Base-by-base conservation (phyloP, 2,888 invertebrate genomes). In the Miltochrista miniata region DNA sequence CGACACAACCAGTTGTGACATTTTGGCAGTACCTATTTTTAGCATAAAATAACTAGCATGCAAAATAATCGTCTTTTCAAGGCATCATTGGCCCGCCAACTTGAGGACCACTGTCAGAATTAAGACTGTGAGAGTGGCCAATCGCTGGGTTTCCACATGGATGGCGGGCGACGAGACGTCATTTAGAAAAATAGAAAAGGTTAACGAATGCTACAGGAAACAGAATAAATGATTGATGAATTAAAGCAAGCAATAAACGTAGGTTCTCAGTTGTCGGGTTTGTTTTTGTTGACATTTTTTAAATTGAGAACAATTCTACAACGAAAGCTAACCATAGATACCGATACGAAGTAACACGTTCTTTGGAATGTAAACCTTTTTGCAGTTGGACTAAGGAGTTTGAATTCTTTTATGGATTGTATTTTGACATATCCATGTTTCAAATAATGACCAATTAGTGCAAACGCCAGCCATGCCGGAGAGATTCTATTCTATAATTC, bases 361-460 rank as follows among this genome's bases (percentile, higher is more conserved):
- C 10, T 30, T 45, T 45, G 38, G 41, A 72, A 53, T 67, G 52
- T 69, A 13, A 49, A 56, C 57, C 57, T 58, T 74, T 68, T 54
- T 13, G 14, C 14, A 24, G 8, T 2, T 10, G 0, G 10, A 7
- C 65, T 65, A 45, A 40, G 45, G 38, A 47, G 35, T 7, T n/a
- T 15, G 10, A 13, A 10, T 31, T 13, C 12, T 43, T 63, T 53
- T 46, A 30, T 31, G 43, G 13, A 11, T 7, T 42, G 56, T 43
- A 40, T 48, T 50, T 50, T 55, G 59, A 59, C 34, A 43, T 43
- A 42, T n/a, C 14, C 36, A 47, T 52, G 52, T 55, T 61, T 67
- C 67, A 70, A 66, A 65, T 74, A 76, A 78, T 72, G 74, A 72
- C 78, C 85, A 85, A 85, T 84, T 85, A 85, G 84, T 51, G 76